Percentiles rank a stretch among this genome's conserved stretches.
Conservation (phyloP, 1,140 invertebrate genomes). For the Rhagoletis pomonella region DNA sequence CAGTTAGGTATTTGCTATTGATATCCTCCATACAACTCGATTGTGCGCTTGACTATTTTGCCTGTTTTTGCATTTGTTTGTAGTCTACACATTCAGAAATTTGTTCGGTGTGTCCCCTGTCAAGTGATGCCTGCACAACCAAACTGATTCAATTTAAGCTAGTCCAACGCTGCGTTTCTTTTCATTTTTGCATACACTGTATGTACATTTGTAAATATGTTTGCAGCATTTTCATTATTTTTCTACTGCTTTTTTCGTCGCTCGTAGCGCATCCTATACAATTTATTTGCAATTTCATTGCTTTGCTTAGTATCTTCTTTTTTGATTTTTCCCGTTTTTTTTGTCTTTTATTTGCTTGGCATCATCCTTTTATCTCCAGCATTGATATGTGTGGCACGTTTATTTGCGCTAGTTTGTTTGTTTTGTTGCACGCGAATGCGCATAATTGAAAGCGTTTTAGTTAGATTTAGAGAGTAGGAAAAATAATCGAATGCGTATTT, state of each 20-base stretch:
- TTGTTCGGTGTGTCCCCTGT: background rate
- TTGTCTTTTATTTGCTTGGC: background rate
- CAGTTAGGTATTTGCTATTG: background rate
- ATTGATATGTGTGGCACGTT: slow-evolving; percentile 21
- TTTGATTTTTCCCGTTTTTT: slow-evolving; percentile 31
- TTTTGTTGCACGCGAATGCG: slow-evolving; percentile 35
- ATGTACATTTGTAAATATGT: background rate
- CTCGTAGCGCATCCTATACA: background rate
- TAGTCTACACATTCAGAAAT: background rate
- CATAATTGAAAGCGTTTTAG: slow-evolving; percentile 20
- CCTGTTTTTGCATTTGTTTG: background rate
- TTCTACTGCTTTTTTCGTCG: no score
- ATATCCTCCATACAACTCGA: background rate
- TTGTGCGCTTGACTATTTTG: no score
- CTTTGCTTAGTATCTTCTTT: background rate
- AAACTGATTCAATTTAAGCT: slow-evolving; percentile 34
- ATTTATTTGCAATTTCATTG: slow-evolving; percentile 36
- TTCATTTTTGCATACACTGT: background rate
- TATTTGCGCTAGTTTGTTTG: background rate
- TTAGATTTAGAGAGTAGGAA: background rate
- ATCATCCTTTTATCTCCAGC: slow-evolving; percentile 10
- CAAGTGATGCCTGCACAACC: background rate
- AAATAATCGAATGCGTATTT: background rate
- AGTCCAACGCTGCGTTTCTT: background rate
- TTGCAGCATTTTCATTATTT: no score